These are phyloP conservation scores for Hipparchia sbordonii DNA, from an alignment of 2,888 invertebrate genomes.

Conservation along the genomic window DNA sequence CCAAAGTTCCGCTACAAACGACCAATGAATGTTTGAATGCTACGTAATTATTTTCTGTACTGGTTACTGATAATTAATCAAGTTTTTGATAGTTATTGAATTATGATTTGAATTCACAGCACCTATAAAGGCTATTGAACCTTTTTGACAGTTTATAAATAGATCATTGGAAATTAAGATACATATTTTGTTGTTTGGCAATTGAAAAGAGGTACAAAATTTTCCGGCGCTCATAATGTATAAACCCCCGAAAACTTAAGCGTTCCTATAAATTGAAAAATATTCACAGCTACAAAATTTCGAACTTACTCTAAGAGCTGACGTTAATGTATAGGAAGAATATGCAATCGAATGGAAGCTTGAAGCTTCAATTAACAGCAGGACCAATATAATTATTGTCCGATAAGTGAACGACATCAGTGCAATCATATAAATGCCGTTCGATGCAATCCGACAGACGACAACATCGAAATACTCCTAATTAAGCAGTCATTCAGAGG, in stretches of 20 bases:
- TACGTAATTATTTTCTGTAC: too few species aligned
- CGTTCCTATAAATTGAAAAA: background rate
- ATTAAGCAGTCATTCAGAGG: conserved; percentile 6
- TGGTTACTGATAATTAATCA: too few species aligned
- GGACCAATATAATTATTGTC: background rate
- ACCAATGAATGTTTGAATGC: too few species aligned
- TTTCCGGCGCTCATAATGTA: background rate
- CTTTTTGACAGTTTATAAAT: too few species aligned
- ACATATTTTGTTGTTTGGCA: too few species aligned
- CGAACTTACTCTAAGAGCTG: background rate
- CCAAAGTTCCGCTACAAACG: too few species aligned
- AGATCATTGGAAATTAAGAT: too few species aligned
- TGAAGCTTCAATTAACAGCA: background rate
- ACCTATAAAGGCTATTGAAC: too few species aligned
- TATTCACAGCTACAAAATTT: background rate
- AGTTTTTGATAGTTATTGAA: too few species aligned
- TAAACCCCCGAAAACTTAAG: background rate
- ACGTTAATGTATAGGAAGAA: background rate
- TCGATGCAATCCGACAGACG: background rate
- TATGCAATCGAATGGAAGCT: background rate
- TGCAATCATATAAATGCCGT: background rate
- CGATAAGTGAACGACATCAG: conserved; percentile 4
- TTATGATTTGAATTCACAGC: too few species aligned
- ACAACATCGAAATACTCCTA: background rate
- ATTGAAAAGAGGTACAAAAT: background rate